Percentiles rank a stretch among this genome's conserved stretches.
Evolutionary conservation across 2,113 vertebrate species (phyloP).

Genomic region (Heptranchias perlo): DNA sequence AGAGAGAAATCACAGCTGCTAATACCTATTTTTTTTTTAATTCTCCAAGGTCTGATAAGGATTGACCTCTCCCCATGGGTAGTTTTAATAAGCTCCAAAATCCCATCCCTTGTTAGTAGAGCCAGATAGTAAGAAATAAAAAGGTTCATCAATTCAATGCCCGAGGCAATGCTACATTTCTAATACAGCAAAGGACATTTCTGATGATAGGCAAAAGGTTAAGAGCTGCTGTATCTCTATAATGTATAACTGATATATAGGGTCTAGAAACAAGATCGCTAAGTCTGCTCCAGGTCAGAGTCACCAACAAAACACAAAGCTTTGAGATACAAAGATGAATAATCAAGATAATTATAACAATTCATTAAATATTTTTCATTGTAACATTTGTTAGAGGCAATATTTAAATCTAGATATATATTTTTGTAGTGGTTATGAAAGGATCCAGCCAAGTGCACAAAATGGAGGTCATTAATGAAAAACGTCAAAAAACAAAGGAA

Average conservation of each 20-base stretch:
- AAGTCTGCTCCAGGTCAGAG: slow-evolving; percentile 7
- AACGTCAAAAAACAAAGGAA: background rate
- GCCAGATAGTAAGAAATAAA: slow-evolving; percentile 37
- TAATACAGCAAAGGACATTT: slow-evolving; percentile 32
- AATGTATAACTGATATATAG: background rate
- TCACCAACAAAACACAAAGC: background rate
- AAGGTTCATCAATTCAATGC: slow-evolving; percentile 37
- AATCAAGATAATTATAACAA: background rate
- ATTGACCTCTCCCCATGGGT: slow-evolving; percentile 33
- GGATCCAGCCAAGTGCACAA: background rate
- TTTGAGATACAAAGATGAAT: background rate
- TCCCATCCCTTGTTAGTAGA: slow-evolving; percentile 35
- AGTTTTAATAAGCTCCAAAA: slow-evolving; percentile 38
- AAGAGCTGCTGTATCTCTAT: slow-evolving; percentile 29
- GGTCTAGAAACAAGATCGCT: slow-evolving; percentile 4
- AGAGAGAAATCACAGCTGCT: slow-evolving; percentile 15
- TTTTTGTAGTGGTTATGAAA: background rate
- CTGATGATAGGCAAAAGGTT: slow-evolving; percentile 32
- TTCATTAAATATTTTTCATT: background rate
- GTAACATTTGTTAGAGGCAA: too few relatives aligned
- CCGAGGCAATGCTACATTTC: slow-evolving; percentile 24
- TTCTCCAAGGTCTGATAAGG: slow-evolving; percentile 8
- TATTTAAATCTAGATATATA: background rate
- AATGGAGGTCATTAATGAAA: background rate
- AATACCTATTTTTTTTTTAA: background rate